Evolutionary conservation across 2,797 vertebrate genomes (phyloP).

Genomic region (Sebastes wilsoni): DNA sequence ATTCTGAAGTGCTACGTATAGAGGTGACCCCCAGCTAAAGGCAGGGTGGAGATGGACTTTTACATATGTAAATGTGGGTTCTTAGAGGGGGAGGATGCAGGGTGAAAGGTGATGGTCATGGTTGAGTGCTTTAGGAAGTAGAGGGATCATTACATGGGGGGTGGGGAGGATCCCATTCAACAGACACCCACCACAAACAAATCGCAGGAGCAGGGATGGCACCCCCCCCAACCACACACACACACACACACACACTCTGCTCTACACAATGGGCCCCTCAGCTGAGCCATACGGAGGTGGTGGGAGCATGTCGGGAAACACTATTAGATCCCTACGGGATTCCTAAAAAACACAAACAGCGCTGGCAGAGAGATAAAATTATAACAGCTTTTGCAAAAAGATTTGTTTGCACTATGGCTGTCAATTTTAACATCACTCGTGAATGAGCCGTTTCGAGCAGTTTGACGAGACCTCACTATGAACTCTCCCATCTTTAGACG

Average conservation of each 20-base stretch:
- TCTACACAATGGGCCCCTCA: constrained; percentile 65
- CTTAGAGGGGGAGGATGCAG: constrained; percentile 62
- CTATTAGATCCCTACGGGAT: constrained; percentile 4
- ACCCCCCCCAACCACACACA: neutral
- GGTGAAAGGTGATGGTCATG: constrained; percentile 87
- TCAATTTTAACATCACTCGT: neutral
- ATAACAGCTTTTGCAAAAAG: neutral
- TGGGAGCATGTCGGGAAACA: constrained; percentile 38
- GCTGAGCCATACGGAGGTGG: constrained; percentile 54
- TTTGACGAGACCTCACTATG: constrained; percentile 24
- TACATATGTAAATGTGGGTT: constrained; percentile 83
- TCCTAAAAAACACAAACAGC: constrained; percentile 1
- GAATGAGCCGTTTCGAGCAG: neutral
- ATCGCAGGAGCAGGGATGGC: constrained; percentile 67
- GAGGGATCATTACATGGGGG: constrained; percentile 78
- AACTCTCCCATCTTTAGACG: constrained; percentile 47
- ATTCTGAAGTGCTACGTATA: constrained; percentile 33
- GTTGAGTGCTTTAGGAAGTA: constrained; percentile 87
- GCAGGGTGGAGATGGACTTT: constrained; percentile 64
- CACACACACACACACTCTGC: neutral
- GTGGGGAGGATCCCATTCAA: constrained; percentile 66
- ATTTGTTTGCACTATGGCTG: neutral
- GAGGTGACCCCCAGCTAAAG: constrained; percentile 47
- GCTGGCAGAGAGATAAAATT: neutral
- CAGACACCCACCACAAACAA: constrained; percentile 81